phyloP scores from a whole-genome alignment of 2,888 invertebrate species.

The Troides oblongomaculatus region DNA sequence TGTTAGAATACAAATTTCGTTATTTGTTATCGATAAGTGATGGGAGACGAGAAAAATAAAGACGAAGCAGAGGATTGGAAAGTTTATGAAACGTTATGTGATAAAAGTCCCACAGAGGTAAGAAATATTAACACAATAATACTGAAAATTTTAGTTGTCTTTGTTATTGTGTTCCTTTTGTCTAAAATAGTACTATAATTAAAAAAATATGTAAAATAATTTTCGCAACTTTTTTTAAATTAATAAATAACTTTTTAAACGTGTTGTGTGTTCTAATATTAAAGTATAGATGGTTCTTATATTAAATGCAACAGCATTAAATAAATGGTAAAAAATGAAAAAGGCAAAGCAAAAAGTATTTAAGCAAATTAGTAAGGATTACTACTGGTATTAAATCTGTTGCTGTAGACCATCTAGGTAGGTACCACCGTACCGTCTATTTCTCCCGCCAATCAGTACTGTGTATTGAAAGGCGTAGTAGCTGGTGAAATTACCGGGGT shows the following conservation, averaged over 20 bases:
- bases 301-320: not conserved
- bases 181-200: not conserved
- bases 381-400: too few relatives aligned
- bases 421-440: too few relatives aligned
- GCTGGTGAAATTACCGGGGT: too few relatives aligned
- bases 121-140: conserved; percentile 35
- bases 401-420: too few relatives aligned
- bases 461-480: too few relatives aligned
- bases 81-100: conserved; percentile 84
- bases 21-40: conserved; percentile 32
- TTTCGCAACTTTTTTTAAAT: not conserved
- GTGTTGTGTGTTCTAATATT: not conserved
- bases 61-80: conserved; percentile 84
- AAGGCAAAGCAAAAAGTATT: not conserved
- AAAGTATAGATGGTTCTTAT: not conserved
- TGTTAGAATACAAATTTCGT: conserved; percentile 7
- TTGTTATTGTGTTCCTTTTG: not conserved
- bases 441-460: too few relatives aligned
- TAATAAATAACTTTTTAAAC: not conserved
- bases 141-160: not conserved
- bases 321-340: not conserved
- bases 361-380: not conserved
- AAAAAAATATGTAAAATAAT: not conserved
- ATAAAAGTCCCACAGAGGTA: conserved; percentile 79
- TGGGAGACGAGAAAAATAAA: conserved; percentile 68